Base-by-base conservation (phyloP, 2,797 vertebrate genomes). In the Podarcis siculus region DNA sequence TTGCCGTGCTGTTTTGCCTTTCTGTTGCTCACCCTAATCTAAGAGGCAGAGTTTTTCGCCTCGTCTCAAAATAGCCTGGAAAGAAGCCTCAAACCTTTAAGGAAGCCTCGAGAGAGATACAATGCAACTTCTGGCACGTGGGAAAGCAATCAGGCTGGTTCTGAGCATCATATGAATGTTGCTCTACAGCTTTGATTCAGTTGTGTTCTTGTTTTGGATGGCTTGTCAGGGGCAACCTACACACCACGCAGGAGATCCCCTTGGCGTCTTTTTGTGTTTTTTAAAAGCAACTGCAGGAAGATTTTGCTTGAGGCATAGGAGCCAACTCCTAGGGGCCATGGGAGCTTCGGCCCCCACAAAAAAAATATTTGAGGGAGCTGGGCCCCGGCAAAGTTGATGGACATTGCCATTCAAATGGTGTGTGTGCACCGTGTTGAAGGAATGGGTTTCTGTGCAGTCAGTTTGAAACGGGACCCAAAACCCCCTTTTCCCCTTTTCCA, bases 1-100 rank as follows among this genome's bases (percentile, higher is more conserved):
- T 91, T 90, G 89, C 79, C 90, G 92, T 91, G 91, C 66, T 88
- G 89, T 88, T 95, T 90, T 87, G 89, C 87, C 90, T 89, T 93
- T 94, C 87, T 85, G 83, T n/a, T 88, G 76, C 84, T 93, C 91
- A 89, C 86, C 67, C 90, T 92, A 69, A 86, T 58, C 66, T 77
- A 86, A 86, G 75, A 61, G 69, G 89, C 77, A 89, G 87, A 90
- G 87, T 87, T 92, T 89, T 86, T 89, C 32, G 67, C 73, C 91
- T 90, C 87, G 77, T 4, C 87, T 84, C 87, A 89, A 91, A 89
- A 78, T 2, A 76, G 37, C 66, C 82, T 85, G n/a, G 55, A 85
- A 89, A 76, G 81, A 82, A 87, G 89, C 23, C 75, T 89, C 92
- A 76, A 93, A 84, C 17, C 8, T 81, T 91, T 81, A 89, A 79